phyloP scores from a whole-genome alignment of 2,888 invertebrate species.

The Hyppa rectilinea region DNA sequence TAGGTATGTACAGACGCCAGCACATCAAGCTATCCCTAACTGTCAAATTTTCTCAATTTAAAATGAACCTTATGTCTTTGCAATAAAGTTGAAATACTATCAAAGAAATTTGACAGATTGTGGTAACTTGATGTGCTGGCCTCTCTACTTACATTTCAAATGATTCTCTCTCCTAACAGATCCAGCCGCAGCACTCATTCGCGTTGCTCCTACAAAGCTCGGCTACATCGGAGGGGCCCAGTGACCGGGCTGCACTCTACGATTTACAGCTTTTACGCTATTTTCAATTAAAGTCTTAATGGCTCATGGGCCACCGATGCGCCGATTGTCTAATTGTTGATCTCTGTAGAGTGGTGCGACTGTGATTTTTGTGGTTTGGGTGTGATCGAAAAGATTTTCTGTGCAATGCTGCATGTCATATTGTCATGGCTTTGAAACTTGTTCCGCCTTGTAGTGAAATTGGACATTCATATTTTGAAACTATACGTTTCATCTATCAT shows the following conservation, averaged over 20 bases:
- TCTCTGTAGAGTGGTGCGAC: conserved; percentile 66
- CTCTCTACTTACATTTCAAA: no score
- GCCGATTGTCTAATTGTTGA: conserved; percentile 88
- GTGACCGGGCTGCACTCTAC: conserved; percentile 80
- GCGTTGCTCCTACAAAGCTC: conserved; percentile 6
- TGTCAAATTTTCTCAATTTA: no score
- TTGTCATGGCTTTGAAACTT: no score
- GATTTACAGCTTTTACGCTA: conserved; percentile 93
- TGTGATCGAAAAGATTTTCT: conserved; percentile 58
- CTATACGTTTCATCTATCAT: no score
- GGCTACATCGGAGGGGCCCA: conserved; percentile 61
- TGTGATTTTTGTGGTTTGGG: conserved; percentile 65
- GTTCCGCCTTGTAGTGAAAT: no score
- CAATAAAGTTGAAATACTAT: no score
- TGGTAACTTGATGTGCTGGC: no score
- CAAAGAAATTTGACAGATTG: no score
- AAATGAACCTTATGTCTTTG: no score
- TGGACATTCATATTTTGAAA: no score
- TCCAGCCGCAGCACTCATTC: background rate
- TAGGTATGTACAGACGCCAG: no score
- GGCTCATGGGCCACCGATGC: conserved; percentile 91
- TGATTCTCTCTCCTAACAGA: background rate
- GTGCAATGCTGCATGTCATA: background rate
- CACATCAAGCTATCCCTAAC: no score
- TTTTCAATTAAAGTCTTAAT: conserved; percentile 93